Base-by-base conservation (phyloP, 2,113 vertebrate genomes). In the Acrocephalus kingi region DNA sequence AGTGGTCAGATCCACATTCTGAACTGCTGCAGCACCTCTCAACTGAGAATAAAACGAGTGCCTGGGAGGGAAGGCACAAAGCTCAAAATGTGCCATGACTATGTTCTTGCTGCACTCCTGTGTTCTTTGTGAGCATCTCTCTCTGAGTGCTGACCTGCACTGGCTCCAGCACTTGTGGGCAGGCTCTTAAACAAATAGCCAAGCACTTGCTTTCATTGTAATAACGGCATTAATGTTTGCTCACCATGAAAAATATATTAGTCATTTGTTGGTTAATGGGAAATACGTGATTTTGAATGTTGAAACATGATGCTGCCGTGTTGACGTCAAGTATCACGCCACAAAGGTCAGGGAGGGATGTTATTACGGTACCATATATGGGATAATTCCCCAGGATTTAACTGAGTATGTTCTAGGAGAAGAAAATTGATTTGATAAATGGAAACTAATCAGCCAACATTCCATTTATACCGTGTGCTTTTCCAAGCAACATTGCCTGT, bases 191-290 rank as follows among this genome's bases (percentile, higher is more conserved):
- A 95, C 94, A 97, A 93, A 97, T 58, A 96, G 75, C 82, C 87
- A 95, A 90, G 87, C 91, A 76, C 95, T 97, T 96, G 91, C 79
- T 92, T 97, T 94, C 73, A 43, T 92, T 95, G 88, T 94, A 89
- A 94, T 91, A 94, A 89, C 31, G 62, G 77, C 90, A 96, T 87
- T 96, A 85, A 82, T 97, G 90, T 97, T 97, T 97, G 84, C 78
- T 94, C 86, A 96, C 93, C 91, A 94, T 97, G 31, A 96, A 96
- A 97, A 96, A 97, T 79, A 48, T 94, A 93, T 97, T 93, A 94
- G 69, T 94, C 89, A 97, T 95, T 91, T 7, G 33, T 74, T 96
- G 94, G 93, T 95, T 97, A 97, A 96, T 95, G 78, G 75, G 82
- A 90, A 85, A 93, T 7, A 27, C 62, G 80, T 92, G 79, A 78